A percentile compares a stretch with the other conserved stretches of the same genome.
Conservation (phyloP, 1,140 invertebrate genomes). For the Tenebrio molitor region DNA sequence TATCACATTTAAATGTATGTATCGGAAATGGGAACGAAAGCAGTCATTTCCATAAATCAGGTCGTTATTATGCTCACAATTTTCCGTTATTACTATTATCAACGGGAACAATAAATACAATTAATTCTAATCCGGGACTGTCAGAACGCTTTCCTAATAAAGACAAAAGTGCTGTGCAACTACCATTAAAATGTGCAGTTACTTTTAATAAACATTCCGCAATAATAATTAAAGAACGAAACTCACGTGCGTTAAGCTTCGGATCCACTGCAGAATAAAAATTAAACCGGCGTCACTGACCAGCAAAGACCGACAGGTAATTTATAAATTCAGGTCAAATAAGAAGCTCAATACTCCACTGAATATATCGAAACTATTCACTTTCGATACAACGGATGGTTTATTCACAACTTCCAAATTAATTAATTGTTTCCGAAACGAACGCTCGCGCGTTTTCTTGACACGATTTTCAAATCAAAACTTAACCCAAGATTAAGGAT, state of each 20-base stretch:
- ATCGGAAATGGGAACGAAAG: too few relatives aligned
- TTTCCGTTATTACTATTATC: neutral
- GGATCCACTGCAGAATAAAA: constrained; percentile 21
- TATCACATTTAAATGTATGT: constrained; percentile 12
- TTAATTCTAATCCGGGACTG: too few relatives aligned
- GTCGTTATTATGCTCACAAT: too few relatives aligned
- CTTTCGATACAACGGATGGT: too few relatives aligned
- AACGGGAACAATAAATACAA: neutral
- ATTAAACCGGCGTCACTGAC: constrained; percentile 35
- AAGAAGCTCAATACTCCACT: constrained; percentile 28
- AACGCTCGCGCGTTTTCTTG: too few relatives aligned
- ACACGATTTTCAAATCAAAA: constrained; percentile 1
- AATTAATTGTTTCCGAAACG: too few relatives aligned
- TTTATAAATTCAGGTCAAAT: constrained; percentile 36
- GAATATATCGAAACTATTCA: neutral
- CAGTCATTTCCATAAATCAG: too few relatives aligned
- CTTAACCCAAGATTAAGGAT: constrained; percentile 8
- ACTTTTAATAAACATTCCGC: constrained; percentile 36
- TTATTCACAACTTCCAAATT: too few relatives aligned
- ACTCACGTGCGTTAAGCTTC: constrained; percentile 17
- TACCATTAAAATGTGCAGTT: constrained; percentile 31
- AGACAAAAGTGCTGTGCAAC: neutral
- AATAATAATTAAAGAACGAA: constrained; percentile 31
- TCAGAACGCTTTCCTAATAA: neutral
- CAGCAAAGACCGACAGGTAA: constrained; percentile 32